phyloP scores from a whole-genome alignment of 2,888 invertebrate species.

The Salpingus planirostris region DNA sequence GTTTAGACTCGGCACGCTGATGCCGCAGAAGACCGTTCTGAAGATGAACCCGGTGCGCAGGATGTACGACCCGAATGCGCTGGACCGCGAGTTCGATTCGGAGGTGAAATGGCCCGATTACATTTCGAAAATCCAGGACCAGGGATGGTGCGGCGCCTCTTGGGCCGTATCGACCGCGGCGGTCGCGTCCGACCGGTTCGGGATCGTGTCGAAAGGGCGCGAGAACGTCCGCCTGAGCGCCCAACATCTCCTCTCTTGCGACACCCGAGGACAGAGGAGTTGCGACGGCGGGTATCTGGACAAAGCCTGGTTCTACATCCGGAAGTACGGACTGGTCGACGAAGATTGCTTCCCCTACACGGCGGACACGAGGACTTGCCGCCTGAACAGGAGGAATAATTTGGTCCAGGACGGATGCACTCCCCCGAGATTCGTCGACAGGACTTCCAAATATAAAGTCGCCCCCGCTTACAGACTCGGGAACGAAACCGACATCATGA shows the following conservation, averaged over 20 bases:
- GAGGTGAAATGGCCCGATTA: slow-evolving; percentile 63
- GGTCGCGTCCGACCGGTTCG: slow-evolving; percentile 73
- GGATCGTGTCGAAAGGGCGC: slow-evolving; percentile 74
- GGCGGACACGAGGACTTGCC: slow-evolving; percentile 55
- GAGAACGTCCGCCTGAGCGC: slow-evolving; percentile 67
- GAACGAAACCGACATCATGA: slow-evolving; percentile 79
- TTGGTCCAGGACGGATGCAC: slow-evolving; percentile 50
- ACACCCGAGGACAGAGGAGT: slow-evolving; percentile 64
- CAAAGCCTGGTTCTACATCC: slow-evolving; percentile 83
- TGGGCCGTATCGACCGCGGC: slow-evolving; percentile 87
- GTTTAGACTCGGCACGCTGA: slow-evolving; percentile 46
- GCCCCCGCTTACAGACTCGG: slow-evolving; percentile 69
- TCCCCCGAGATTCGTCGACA: slow-evolving; percentile 41
- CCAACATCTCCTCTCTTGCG: slow-evolving; percentile 83
- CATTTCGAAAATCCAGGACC: slow-evolving; percentile 63
- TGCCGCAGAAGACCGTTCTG: slow-evolving; percentile 43
- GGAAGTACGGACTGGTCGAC: slow-evolving; percentile 71
- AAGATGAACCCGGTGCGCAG: slow-evolving; percentile 52
- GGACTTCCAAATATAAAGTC: slow-evolving; percentile 58
- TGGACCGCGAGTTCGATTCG: slow-evolving; percentile 71
- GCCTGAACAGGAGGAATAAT: slow-evolving; percentile 44
- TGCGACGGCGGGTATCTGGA: slow-evolving; percentile 87
- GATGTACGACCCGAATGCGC: slow-evolving; percentile 48
- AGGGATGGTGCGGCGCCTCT: slow-evolving; percentile 77
- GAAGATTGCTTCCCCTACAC: slow-evolving; percentile 80